These are phyloP conservation scores for Piaya cayana DNA, from an alignment of 2,113 vertebrate species.

Conservation along the genomic window DNA sequence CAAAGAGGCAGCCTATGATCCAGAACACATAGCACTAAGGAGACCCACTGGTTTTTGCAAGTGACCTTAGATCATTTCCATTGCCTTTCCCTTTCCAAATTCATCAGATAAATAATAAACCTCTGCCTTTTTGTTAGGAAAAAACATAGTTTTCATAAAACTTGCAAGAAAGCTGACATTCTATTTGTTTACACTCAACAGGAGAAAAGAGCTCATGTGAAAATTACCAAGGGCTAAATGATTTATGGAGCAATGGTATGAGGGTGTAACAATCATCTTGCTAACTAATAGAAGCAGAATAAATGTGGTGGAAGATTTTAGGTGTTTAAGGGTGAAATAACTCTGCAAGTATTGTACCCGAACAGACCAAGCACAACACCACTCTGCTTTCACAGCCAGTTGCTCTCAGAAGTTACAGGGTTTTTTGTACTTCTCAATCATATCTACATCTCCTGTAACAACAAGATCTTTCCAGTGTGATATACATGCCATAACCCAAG, in stretches of 20 bases:
- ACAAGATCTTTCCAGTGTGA: not conserved
- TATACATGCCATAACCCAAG: not conserved
- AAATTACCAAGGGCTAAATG: not conserved
- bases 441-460: not conserved
- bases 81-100: not conserved
- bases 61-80: not conserved
- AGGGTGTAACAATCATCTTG: not conserved
- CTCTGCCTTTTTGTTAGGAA: not conserved
- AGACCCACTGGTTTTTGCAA: not conserved
- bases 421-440: not conserved
- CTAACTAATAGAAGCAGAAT: not conserved
- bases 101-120: not conserved
- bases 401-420: not conserved
- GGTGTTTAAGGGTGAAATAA: not conserved
- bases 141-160: not conserved
- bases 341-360: not conserved
- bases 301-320: not conserved
- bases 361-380: accelerated
- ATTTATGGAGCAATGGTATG: accelerated
- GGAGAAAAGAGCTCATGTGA: not conserved
- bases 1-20: not conserved
- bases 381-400: not conserved
- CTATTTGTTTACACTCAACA: not conserved
- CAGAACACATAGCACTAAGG: not conserved
- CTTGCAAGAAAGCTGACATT: not conserved